Evolutionary conservation across 1,140 invertebrate genomes (phyloP), one percentile per base, ranked within the genome.

Genomic region (Drepana arcuata): DNA sequence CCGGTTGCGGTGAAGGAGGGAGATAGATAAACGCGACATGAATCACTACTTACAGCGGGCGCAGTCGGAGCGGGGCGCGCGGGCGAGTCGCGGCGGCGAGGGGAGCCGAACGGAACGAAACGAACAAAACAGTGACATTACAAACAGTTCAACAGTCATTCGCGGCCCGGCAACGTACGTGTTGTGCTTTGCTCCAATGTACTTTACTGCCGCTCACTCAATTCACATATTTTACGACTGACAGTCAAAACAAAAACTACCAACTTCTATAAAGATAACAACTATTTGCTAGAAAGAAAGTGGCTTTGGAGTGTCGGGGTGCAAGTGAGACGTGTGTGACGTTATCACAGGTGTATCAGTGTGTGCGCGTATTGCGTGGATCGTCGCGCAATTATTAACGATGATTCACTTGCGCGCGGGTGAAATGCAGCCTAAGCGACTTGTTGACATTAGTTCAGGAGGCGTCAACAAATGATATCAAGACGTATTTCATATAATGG

Each of bases 1-100:
- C 77, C 77, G 78, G 74, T 79, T 79, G 72, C 68, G 73, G 65
- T 58, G 74, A 74, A 79, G 70, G 74, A 82, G 75, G 64, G 78
- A 82, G 78, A 82, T 74, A 79, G 78, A 79, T 79, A 79, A 79
- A 75, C 70, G 72, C 78, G 67, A 75, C 74, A 78, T 82, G 78
- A 82, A 82, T 81, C 77, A 81, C 74, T 81, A 77, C 68, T 71
- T 56, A 53, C 66, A 63, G 66, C 57, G 59, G 56, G 63, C 61
- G 59, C 57, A 62, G 56, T 56, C 57, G 56, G 56, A 53, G 58
- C 56, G 67, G 51, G 65, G 59, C 41, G 62, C 54, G 62, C 58
- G 66, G 65, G 46, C 57, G 48, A 46, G 41, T 55, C 50, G 69
- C 59, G 68, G 32, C 2, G 53, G 57, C 24, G 63, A 51, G 68